phyloP scores from a whole-genome alignment of 2,888 invertebrate genomes.

The Odontocerum albicorne region DNA sequence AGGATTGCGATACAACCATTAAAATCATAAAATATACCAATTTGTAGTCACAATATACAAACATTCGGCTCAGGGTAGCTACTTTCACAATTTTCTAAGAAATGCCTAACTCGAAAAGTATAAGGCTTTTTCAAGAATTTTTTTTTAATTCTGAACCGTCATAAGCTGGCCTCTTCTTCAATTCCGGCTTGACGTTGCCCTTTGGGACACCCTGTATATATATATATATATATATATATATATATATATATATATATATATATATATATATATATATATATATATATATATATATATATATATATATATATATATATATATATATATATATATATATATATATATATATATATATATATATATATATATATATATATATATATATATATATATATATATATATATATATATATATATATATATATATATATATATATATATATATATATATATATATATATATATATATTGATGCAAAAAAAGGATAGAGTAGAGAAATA shows the following conservation, averaged over 20 bases:
- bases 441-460: conserved; percentile 3
- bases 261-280: conserved; percentile 9
- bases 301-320: not conserved
- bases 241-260: conserved; percentile 14
- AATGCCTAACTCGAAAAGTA: too few relatives aligned
- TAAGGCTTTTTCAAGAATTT: too few relatives aligned
- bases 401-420: not conserved
- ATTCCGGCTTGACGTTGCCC: too few relatives aligned
- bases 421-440: conserved; percentile 7
- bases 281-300: conserved; percentile 2
- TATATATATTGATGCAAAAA: not conserved
- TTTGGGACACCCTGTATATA: too few relatives aligned
- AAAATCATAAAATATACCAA: too few relatives aligned
- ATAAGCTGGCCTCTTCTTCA: too few relatives aligned
- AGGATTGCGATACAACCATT: too few relatives aligned
- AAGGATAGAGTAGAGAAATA: too few relatives aligned
- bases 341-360: not conserved
- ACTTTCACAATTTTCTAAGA: too few relatives aligned
- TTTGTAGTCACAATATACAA: too few relatives aligned
- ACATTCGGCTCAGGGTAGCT: too few relatives aligned
- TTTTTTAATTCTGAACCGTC: too few relatives aligned
- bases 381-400: not conserved
- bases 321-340: not conserved
- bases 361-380: not conserved
- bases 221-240: conserved; percentile 13